Evolutionary conservation across 2,113 vertebrate species (phyloP), one percentile per base, ranked within the genome.

Genomic region (Neotragus moschatus): DNA sequence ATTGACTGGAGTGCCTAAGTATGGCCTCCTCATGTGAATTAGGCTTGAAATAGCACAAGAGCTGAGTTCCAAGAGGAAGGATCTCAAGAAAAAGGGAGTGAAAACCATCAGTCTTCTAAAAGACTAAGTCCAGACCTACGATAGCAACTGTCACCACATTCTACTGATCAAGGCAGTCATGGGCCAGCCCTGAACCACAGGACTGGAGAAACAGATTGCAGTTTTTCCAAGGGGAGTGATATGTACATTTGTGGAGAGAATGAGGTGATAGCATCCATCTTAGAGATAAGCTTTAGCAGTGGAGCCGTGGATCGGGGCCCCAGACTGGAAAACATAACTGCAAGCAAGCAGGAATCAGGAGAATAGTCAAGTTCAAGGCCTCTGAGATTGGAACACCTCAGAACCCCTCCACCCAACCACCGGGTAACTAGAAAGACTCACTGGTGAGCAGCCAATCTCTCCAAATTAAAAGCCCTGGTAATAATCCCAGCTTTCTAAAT

Each of bases 391-490:
- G n/a, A 51, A 28, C 58, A 45, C 55, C 30, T 33, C 8, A 70
- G 33, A 92, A 60, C 28, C 84, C n/a, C 85, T 33, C 66, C 21
- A 86, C 63, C 90, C 88, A 86, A 82, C 56, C 51, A 49, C 6
- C 43, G 26, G 80, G 56, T 70, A 23, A 93, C 86, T 97, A 87
- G 80, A 45, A 96, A 84, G 84, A 91, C 84, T 90, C 16, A 80
- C 85, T 97, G 79, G 70, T 96, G 56, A 97, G 82, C 91, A 98
- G 91, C 95, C 96, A 86, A 11, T 97, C 79, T 98, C 88, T 88
- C 89, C 92, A 93, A 95, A 98, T 97, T 93, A 97, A 98, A 97
- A 97, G 93, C 63, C 89, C 51, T 80, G 49, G 84, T 97, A 97
- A 98, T 90, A 96, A 95, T 87, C 93, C 84, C 61, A 81, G 73